Evolutionary conservation across 2,888 invertebrate genomes (phyloP).

Genomic region (Tortrix viridana): DNA sequence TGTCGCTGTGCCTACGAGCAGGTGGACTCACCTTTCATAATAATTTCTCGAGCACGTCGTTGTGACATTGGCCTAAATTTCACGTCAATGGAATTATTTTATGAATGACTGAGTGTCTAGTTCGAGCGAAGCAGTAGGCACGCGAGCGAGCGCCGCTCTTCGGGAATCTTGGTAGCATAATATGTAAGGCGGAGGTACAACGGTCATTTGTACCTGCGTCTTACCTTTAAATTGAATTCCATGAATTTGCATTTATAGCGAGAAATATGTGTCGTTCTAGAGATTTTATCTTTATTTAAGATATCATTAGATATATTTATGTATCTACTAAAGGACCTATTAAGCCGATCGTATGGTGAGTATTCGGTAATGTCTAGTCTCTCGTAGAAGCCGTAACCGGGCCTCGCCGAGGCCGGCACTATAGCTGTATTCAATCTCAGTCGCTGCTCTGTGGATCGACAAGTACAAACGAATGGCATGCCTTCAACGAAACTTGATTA

Average conservation of each 20-base stretch:
- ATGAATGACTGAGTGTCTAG: constrained; percentile 9
- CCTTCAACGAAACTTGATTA: constrained; percentile 64
- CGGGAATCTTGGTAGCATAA: constrained; percentile 78
- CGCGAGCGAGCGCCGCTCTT: constrained; percentile 39
- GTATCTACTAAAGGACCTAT: constrained; percentile 68
- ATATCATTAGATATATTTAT: constrained; percentile 68
- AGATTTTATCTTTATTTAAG: constrained; percentile 82
- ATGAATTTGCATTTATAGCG: constrained; percentile 84
- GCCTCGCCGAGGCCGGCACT: constrained; percentile 60
- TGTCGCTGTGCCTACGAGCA: constrained; percentile 54
- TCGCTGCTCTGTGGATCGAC: constrained; percentile 66
- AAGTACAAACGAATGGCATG: constrained; percentile 79
- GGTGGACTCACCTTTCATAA: constrained; percentile 45
- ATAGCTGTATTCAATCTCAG: constrained; percentile 62
- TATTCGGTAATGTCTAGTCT: constrained; percentile 80
- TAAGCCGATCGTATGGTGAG: constrained; percentile 69
- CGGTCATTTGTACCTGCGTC: constrained; percentile 49
- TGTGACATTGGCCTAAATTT: constrained; percentile 17
- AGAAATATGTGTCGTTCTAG: constrained; percentile 79
- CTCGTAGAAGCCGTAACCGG: constrained; percentile 60
- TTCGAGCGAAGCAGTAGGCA: constrained; percentile 20
- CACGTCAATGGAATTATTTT: constrained; percentile 16
- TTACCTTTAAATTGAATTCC: constrained; percentile 81
- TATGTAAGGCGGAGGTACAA: constrained; percentile 69
- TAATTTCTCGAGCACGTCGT: constrained; percentile 27